Evolutionary conservation across 2,888 invertebrate genomes (phyloP), one percentile per base, ranked within the genome.

Genomic region (Eucera pruinosa): DNA sequence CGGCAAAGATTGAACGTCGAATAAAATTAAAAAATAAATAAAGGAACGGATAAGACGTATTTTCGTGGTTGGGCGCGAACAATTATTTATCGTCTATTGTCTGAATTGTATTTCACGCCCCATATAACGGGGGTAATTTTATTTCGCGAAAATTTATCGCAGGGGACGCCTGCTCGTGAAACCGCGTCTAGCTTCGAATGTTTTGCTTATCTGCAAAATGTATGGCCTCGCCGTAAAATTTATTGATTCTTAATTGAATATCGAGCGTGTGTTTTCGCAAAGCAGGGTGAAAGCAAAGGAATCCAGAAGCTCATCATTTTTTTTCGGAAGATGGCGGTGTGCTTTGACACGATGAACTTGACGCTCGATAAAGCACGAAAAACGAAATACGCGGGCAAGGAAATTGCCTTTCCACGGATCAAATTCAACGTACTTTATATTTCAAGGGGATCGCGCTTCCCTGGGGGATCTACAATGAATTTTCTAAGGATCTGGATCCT

Each of bases 371-470:
- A 64, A 73, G 23, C 30, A 58, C 18, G 43, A 23, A 25, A 36
- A 41, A 27, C 36, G 57, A 70, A 52, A 52, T 30, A 45, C 25
- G n/a, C 39, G 39, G 0, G 25, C 11, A 4, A n/a, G 47, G 27
- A 75, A 50, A 55, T 73, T 65, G 64, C 50, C 36, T 66, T 25
- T 41, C 33, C 55, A 6, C 25, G 47, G 48, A 45, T 45, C 23
- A 57, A 58, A 62, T 61, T 67, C 33, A 52, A 58, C 27, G 25
- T 23, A 48, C 62, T 73, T 67, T 67, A 67, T 73, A 67, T 67
- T 58, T 67, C 62, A 52, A 39, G 39, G 18, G 9, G 45, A 45
- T 62, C 62, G 55, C 45, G 50, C 67, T 50, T 58, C 57, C 30
- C 7, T 7, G 25, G 13, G 50, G 61, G 57, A 36, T 50, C 41